phyloP scores from a whole-genome alignment of 2,113 vertebrate genomes.

The Thomomys bottae region DNA sequence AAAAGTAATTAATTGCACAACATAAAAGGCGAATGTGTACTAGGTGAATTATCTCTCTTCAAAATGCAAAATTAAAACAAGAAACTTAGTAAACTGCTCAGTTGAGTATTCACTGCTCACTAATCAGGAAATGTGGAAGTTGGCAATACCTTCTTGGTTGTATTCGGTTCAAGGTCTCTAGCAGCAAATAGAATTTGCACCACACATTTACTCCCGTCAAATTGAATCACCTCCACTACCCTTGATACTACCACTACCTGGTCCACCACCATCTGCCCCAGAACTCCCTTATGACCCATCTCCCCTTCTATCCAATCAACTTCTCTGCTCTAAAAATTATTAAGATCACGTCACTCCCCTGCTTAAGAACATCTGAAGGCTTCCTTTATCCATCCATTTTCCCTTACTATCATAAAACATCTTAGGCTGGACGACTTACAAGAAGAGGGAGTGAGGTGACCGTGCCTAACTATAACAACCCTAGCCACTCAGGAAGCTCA shows the following conservation, averaged over 20 bases:
- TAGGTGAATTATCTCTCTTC: conserved; percentile 15
- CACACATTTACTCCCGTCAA: background rate
- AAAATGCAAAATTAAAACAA: conserved; percentile 41
- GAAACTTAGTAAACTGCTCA: background rate
- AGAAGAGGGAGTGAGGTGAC: background rate
- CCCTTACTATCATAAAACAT: background rate
- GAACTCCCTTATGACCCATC: background rate
- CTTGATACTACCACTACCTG: background rate
- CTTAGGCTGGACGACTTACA: background rate
- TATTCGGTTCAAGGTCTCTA: background rate
- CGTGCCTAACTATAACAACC: background rate
- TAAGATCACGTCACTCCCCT: background rate
- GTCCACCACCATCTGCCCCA: background rate
- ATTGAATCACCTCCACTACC: background rate
- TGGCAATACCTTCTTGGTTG: background rate
- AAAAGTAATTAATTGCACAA: background rate
- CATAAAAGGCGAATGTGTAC: background rate
- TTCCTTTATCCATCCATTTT: background rate
- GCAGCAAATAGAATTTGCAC: background rate
- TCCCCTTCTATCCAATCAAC: background rate
- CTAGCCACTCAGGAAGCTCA: too few species aligned
- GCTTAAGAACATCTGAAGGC: background rate
- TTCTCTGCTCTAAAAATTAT: background rate
- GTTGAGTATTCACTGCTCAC: background rate
- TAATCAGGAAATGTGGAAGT: background rate